Conservation (phyloP, 1,140 invertebrate species). For the Lethrus apterus region DNA sequence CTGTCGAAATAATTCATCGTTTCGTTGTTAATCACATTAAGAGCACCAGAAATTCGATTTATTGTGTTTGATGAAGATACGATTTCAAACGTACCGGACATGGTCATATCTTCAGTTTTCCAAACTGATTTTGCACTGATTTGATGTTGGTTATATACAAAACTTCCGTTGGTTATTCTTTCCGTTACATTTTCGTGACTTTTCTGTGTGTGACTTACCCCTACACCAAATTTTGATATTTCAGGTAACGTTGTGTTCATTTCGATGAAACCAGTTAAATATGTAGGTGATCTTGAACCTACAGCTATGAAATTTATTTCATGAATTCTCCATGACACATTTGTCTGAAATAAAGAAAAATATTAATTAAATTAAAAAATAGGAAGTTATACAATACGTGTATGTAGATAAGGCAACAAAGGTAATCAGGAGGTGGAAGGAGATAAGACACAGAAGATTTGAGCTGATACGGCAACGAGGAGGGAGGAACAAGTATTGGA, state of each 20-base stretch:
- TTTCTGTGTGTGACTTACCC: slow-evolving; percentile 10
- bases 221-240: slow-evolving; percentile 11
- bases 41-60: slow-evolving; percentile 12
- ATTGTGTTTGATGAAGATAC: slow-evolving; percentile 15
- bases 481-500: too few species aligned
- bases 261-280: slow-evolving; percentile 14
- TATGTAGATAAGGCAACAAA: too few species aligned
- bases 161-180: slow-evolving; percentile 8
- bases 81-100: slow-evolving; percentile 14
- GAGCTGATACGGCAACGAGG: too few species aligned
- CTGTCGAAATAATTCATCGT: slow-evolving; percentile 10
- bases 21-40: slow-evolving; percentile 14
- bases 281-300: slow-evolving; percentile 9
- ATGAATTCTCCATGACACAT: slow-evolving; percentile 19
- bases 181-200: background rate
- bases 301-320: slow-evolving; percentile 15
- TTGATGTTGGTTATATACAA: slow-evolving; percentile 20
- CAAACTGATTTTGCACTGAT: slow-evolving; percentile 7
- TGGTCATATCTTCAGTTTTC: background rate
- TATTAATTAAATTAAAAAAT: too few species aligned
- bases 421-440: too few species aligned
- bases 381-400: too few species aligned
- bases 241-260: slow-evolving; percentile 21
- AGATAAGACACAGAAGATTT: too few species aligned
- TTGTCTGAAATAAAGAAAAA: slow-evolving; percentile 9